Base-by-base conservation (phyloP, 1,140 invertebrate genomes). In the Dysdera silvatica region DNA sequence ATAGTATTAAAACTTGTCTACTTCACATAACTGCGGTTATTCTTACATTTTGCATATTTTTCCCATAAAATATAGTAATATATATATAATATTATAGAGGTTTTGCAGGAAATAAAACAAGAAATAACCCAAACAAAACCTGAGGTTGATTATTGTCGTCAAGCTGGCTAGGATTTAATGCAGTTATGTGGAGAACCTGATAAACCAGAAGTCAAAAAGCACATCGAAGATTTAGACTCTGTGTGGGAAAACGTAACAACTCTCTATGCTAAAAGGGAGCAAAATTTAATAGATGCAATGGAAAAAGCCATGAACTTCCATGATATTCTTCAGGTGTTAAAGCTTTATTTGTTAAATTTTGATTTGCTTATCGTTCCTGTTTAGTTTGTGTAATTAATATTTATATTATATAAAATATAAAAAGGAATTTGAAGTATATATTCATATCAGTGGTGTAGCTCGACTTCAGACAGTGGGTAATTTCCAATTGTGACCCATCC, bases 291-390 rank as follows among this genome's bases (percentile, higher is more conserved):
- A 68, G 90, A 95, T 73, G 94, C 94, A 12, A 93, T 98, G 87
- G 89, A 94, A 76, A 95, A 95, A 73, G 92, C 94, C 0, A 94
- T 95, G 87, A 91, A 95, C 73, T 98, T 97, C 85, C 93, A 98
- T 76, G 91, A 96, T 73, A 94, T 91, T 0, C 78, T 97, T 47
- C 84, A 87, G 6, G 18, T 48, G 5, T 18, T 4, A 24, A 28
- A 41, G 23, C 40, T 10, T 37, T 16, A 37, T 37, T 16, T 37
- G 7, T 37, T 16, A 7, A 37, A 37, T 0, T 51, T 4, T 41
- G 4, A 18, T n/a, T 18, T 53, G 3, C 12, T 20, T 53, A 20
- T 18, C 16, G 7, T 20, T 52, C n/a, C 8, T 49, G 7, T 49
- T 24, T 49, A 28, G 1, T 49, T 24, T 16, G 14, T 12, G 24